phyloP scores from a whole-genome alignment of 2,113 vertebrate genomes.

The Perca flavescens region DNA sequence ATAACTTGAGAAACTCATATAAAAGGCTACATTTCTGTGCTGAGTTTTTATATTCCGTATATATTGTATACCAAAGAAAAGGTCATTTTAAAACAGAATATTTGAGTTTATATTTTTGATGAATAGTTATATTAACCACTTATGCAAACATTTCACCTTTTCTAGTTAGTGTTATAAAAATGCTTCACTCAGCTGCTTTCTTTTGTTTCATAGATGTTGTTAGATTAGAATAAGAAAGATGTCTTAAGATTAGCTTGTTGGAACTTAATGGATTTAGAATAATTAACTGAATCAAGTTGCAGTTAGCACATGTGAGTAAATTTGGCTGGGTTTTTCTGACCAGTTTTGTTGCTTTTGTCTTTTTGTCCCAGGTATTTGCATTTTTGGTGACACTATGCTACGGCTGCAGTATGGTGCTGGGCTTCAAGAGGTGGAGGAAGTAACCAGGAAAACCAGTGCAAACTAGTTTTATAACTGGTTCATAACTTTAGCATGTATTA shows the following conservation, averaged over 20 bases:
- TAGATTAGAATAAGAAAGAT: background rate
- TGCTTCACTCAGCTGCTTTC: background rate
- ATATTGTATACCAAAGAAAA: background rate
- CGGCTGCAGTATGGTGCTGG: slow-evolving; percentile 85
- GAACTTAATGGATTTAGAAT: background rate
- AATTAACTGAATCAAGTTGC: background rate
- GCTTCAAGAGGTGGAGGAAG: slow-evolving; percentile 84
- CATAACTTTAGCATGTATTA: background rate
- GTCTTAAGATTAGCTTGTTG: background rate
- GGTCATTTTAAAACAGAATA: background rate
- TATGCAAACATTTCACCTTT: background rate
- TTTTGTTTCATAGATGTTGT: too few species aligned
- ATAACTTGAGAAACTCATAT: background rate
- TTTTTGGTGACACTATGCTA: slow-evolving; percentile 83
- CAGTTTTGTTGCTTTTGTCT: background rate
- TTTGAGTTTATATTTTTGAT: background rate
- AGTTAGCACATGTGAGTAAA: background rate
- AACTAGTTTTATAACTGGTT: slow-evolving; percentile 19
- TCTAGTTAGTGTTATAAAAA: background rate
- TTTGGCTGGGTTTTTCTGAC: background rate
- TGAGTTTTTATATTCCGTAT: background rate
- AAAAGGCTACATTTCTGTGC: background rate
- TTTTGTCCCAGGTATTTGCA: slow-evolving; percentile 79
- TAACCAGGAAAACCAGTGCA: slow-evolving; percentile 40
- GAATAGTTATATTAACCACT: background rate